Base-by-base conservation (phyloP, 2,113 vertebrate species). In the Cynopterus brachyotis region DNA sequence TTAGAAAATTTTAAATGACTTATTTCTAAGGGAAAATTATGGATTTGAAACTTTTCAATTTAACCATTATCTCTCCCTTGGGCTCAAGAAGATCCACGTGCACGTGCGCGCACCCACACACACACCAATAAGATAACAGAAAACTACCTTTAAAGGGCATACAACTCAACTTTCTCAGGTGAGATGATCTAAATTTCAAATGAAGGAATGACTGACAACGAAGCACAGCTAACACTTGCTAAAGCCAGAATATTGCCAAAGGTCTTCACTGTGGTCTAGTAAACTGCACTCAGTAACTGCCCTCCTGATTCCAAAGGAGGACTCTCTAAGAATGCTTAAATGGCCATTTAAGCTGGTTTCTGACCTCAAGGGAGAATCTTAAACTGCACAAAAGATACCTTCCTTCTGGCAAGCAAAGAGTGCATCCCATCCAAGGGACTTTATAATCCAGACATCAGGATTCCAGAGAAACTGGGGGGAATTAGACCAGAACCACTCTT, bases 1-100 rank as follows among this genome's bases (percentile, higher is more conserved):
- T 66, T 70, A 66, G 69, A 95, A 97, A 96, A 79, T 32, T 91
- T 76, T 42, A 91, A 82, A 22, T 89, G 47, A 94, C 92, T 40
- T 86, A 8, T 89, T 91, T 93, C 78, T 55, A 15, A 17, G 45
- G 42, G 47, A 7, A 86, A 83, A 72, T 90, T 24, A 76, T 42
- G 22, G 35, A 35, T 94, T 91, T 82, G 83, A 93, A 95, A 78
- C 19, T 42, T 50, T 40, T 89, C 28, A 69, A 32, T 76, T 62
- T 64, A 93, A 40, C n/a, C n/a, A 59, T 86, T 69, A 0, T 95
- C 28, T 90, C 15, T 66, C 16, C 73, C 37, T 85, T 64, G 53
- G 32, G 47, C 40, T 90, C 28, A 67, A 69, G 24, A 70, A 40
- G 19, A 73, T 6, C 59, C n/a, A 92, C 6, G 26, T 20, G 57